Evolutionary conservation across 2,888 invertebrate genomes (phyloP).

Genomic region (Keiferia lycopersicella): DNA sequence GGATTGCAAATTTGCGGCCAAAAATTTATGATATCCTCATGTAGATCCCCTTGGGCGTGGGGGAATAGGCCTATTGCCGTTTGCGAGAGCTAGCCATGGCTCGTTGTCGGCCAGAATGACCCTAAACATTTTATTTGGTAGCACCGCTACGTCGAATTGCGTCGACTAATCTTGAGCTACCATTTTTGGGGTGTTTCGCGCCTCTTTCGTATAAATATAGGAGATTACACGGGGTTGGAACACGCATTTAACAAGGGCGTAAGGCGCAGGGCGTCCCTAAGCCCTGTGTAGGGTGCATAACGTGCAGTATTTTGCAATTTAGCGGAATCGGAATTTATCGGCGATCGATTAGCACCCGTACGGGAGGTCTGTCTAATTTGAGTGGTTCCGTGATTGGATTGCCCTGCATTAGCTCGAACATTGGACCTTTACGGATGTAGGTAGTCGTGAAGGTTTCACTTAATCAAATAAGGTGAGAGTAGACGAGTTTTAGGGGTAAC

Average conservation of each 20-base stretch:
- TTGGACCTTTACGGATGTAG: constrained; percentile 25
- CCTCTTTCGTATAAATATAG: constrained; percentile 67
- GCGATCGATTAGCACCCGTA: constrained; percentile 68
- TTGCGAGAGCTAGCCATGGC: constrained; percentile 71
- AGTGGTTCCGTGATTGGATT: constrained; percentile 70
- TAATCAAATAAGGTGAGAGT: constrained; percentile 29
- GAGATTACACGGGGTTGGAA: constrained; percentile 56
- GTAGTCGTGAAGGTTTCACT: constrained; percentile 25
- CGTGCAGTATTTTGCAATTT: constrained; percentile 47
- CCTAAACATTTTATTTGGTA: constrained; percentile 80
- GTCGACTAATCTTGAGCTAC: constrained; percentile 74
- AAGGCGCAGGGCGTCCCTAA: constrained; percentile 29
- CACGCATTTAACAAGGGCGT: constrained; percentile 25
- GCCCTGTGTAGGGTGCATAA: constrained; percentile 52
- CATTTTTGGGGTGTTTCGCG: constrained; percentile 71
- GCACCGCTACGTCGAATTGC: constrained; percentile 70
- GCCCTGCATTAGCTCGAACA: constrained; percentile 27
- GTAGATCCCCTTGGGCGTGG: constrained; percentile 65
- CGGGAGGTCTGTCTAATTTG: constrained; percentile 66
- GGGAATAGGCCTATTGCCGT: constrained; percentile 77
- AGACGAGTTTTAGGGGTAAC: not conserved
- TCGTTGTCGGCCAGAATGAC: constrained; percentile 76
- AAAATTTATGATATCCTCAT: constrained; percentile 76
- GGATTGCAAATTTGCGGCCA: constrained; percentile 81
- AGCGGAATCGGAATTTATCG: constrained; percentile 63